phyloP scores from a whole-genome alignment of 2,113 vertebrate genomes.

The Hydrolagus affinis region DNA sequence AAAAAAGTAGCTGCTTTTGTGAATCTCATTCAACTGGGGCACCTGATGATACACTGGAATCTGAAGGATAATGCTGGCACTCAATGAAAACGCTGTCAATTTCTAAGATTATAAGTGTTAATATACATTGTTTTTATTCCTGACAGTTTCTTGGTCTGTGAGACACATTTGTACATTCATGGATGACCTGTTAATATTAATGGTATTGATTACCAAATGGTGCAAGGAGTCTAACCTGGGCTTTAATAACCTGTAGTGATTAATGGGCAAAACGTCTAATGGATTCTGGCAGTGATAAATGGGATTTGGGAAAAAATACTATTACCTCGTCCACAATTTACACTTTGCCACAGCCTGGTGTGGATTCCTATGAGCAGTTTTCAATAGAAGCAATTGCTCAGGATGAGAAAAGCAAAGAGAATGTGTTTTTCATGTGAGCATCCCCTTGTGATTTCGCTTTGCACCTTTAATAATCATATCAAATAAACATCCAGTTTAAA shows the following conservation, averaged over 20 bases:
- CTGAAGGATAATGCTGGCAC: slow-evolving; percentile 21
- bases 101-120: slow-evolving; percentile 13
- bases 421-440: neutral
- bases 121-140: slow-evolving; percentile 36
- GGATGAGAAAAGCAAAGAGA: slow-evolving; percentile 8
- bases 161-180: slow-evolving; percentile 45
- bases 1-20: slow-evolving; percentile 37
- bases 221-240: slow-evolving; percentile 45
- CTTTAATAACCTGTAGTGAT: slow-evolving; percentile 47
- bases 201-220: slow-evolving; percentile 46
- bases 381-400: slow-evolving; percentile 51
- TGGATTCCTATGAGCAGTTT: slow-evolving; percentile 39
- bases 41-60: slow-evolving; percentile 44
- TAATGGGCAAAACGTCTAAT: slow-evolving; percentile 46
- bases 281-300: slow-evolving; percentile 48
- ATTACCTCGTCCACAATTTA: slow-evolving; percentile 43
- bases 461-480: neutral
- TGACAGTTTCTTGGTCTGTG: slow-evolving; percentile 37
- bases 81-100: neutral
- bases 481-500: neutral
- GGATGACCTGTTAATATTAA: slow-evolving; percentile 44
- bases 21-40: slow-evolving; percentile 46
- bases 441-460: neutral
- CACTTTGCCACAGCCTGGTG: slow-evolving; percentile 44
- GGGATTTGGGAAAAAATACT: slow-evolving; percentile 42